Conservation (phyloP, 2,797 vertebrate species). For the Adrianichthys oophorus region DNA sequence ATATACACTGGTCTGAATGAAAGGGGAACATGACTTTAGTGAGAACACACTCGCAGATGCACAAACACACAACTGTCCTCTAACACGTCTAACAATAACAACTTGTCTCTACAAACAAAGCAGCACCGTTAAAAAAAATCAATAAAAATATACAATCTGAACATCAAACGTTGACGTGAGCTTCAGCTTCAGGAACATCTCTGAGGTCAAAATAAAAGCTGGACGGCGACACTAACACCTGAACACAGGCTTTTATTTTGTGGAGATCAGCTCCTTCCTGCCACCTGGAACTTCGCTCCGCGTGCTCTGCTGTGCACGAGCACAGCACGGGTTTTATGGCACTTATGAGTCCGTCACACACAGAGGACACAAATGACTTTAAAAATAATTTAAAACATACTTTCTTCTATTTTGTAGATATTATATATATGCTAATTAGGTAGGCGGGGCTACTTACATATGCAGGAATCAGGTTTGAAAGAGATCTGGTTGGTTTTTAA, state of each 20-base stretch:
- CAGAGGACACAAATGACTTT: too few relatives aligned
- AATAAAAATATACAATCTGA: constrained; percentile 73
- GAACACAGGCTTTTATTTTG: constrained; percentile 56
- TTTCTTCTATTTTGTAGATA: too few relatives aligned
- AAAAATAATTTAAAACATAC: too few relatives aligned
- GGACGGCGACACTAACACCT: constrained; percentile 35
- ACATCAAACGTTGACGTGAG: constrained; percentile 84
- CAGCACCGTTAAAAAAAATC: constrained; percentile 81
- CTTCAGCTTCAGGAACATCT: constrained; percentile 42
- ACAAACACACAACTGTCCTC: constrained; percentile 71
- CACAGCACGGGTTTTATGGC: not conserved
- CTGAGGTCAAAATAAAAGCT: constrained; percentile 55
- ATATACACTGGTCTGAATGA: constrained; percentile 84
- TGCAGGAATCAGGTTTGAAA: too few relatives aligned
- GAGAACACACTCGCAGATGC: constrained; percentile 59
- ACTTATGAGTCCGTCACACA: not conserved
- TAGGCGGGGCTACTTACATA: too few relatives aligned
- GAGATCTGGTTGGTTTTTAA: too few relatives aligned
- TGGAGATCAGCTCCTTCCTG: constrained; percentile 21
- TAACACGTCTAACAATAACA: constrained; percentile 81
- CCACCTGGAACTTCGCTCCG: not conserved
- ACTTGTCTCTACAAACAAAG: constrained; percentile 80
- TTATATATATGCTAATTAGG: too few relatives aligned
- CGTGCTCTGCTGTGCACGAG: not conserved
- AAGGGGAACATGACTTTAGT: constrained; percentile 65